Evolutionary conservation across 2,888 invertebrate species (phyloP).

Genomic region (Eurois occulta): DNA sequence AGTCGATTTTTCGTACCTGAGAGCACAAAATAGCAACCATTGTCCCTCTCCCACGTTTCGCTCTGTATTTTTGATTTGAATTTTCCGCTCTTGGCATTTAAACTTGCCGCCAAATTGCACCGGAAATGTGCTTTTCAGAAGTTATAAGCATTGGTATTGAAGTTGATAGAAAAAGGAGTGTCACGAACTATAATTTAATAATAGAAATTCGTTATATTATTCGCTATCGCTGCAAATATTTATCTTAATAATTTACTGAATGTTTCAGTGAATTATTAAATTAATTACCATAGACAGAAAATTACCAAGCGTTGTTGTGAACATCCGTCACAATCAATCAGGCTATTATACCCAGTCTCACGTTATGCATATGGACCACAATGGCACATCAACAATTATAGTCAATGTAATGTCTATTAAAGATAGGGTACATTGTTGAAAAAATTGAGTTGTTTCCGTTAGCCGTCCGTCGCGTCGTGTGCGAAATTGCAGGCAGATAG

Average conservation of each 20-base stretch:
- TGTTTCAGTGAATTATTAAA: constrained; percentile 1
- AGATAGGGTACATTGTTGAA: constrained; percentile 49
- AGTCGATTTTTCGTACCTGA: background rate
- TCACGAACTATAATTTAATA: background rate
- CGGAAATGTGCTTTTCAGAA: constrained; percentile 34
- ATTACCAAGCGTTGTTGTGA: constrained; percentile 19
- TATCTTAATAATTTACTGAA: background rate
- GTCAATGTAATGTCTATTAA: constrained; percentile 64
- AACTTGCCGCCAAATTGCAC: constrained; percentile 43
- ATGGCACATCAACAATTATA: constrained; percentile 48
- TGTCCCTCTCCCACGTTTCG: too few species aligned
- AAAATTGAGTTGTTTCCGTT: constrained; percentile 71
- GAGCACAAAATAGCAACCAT: background rate
- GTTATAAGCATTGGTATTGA: background rate
- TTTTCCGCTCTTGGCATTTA: constrained; percentile 25
- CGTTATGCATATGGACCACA: constrained; percentile 32
- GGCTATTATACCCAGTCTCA: constrained; percentile 54
- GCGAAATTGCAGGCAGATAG: constrained; percentile 43
- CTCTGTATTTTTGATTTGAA: background rate
- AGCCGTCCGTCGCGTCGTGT: constrained; percentile 68
- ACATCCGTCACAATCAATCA: constrained; percentile 47
- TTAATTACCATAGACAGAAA: constrained; percentile 53
- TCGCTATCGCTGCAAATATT: background rate
- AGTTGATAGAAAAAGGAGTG: background rate
- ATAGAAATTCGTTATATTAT: too few species aligned